phyloP scores from a whole-genome alignment of 2,113 vertebrate genomes.

The Columba livia region DNA sequence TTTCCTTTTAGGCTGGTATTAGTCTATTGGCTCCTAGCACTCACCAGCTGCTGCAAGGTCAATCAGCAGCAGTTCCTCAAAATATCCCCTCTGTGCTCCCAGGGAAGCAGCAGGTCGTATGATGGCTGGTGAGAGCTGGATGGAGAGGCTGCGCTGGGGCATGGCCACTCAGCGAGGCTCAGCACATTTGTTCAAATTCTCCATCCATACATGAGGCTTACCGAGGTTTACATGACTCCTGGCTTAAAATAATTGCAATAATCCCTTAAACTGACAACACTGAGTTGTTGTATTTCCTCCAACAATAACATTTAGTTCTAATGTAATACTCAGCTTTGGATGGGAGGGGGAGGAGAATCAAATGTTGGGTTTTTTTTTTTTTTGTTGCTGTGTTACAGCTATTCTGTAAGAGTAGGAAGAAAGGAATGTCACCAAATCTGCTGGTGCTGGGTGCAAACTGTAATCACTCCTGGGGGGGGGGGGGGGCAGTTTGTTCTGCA shows the following conservation, averaged over 20 bases:
- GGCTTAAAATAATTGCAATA: slow-evolving; percentile 24
- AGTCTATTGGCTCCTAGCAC: not conserved
- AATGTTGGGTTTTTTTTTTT: not conserved
- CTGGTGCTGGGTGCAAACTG: not conserved
- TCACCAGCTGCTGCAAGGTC: not conserved
- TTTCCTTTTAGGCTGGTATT: not conserved
- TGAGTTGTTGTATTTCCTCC: slow-evolving; percentile 4
- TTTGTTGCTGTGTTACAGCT: not conserved
- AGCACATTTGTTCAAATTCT: not conserved
- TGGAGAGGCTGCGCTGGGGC: not conserved
- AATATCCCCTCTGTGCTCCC: not conserved
- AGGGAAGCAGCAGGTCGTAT: not conserved
- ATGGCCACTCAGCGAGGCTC: not conserved
- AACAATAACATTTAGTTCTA: not conserved
- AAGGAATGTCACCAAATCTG: not conserved
- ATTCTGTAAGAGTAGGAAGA: slow-evolving; percentile 19
- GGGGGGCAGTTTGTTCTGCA: slow-evolving; percentile 11
- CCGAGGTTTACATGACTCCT: rapidly evolving
- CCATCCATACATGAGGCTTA: not conserved
- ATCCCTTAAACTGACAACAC: not conserved
- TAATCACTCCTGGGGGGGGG: not conserved
- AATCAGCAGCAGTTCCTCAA: not conserved
- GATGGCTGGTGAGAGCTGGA: rapidly evolving
- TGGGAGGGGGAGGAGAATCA: not conserved
- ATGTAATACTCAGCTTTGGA: not conserved